Evolutionary conservation across 2,888 invertebrate species (phyloP), one percentile per base, ranked within the genome.

Genomic region (Drosophila macrospina): DNA sequence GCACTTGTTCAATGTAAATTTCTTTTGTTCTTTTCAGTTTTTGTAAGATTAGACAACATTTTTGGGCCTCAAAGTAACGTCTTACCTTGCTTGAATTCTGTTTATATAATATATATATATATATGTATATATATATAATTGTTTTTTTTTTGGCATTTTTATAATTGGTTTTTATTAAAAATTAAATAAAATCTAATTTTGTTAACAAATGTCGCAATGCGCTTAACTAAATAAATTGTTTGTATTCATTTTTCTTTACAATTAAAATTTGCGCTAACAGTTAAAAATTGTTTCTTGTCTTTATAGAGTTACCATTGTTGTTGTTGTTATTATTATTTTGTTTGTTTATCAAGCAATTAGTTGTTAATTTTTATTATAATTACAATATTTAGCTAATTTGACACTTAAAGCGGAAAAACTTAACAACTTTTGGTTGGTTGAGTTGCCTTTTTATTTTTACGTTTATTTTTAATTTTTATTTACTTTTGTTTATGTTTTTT

Each of bases 331-430:
- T 28, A 28, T 28, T 28, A 3, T 2, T 36, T 61, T 63, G 20
- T 20, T 20, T 20, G 20, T 63, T 77, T 60, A 63, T 71, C 69
- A 78, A 88, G 78, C 77, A 67, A 71, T 88, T 77, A 59, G 34
- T 37, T 28, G 39, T 74, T 63, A 55, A 36, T 55, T 59, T 37
- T 36, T 68, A 73, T 86, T 67, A 57, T 80, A 82, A 88, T 80
- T 74, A 86, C 80, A 84, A 80, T 84, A 70, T 72, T 86, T 86
- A 85, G 89, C 89, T 86, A 86, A 85, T 89, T 86, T 86, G 86
- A 86, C 86, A 86, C 85, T 84, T 80, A 89, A 88, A 86, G 86
- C 86, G 87, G 89, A 88, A 88, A 78, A 86, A 89, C 89, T 89
- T 89, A 89, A 89, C 90, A 89, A 89, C 82, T 80, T 78, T 67